Evolutionary conservation across 1,140 invertebrate genomes (phyloP), one percentile per base, ranked within the genome.

Genomic region (Drosophila kanapiae): DNA sequence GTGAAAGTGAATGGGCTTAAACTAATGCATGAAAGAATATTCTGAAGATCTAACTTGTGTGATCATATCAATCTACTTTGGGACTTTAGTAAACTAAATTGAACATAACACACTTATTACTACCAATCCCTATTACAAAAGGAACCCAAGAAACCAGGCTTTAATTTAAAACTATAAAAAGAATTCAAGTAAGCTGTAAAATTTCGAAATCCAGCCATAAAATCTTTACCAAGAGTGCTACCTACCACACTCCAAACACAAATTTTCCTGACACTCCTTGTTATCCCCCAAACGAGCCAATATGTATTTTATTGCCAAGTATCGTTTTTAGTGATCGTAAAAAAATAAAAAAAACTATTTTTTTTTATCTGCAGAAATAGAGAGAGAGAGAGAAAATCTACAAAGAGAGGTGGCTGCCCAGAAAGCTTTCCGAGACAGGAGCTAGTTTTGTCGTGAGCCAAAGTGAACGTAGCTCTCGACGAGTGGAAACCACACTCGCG

Each of bases 381-480:
- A 38, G 35, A 37, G 53, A 58, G 40, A 42, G 40, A 31, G 47
- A 60, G 29, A 11, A 31, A 38, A 56, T 2, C 38, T 8, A 14
- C 6, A 40, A 14, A 42, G 56, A 53, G 59, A 29, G 31, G 16
- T 31, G 53, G 38, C 16, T 33, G n/a, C 27, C 18, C 40, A 45
- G 42, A 68, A 59, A 74, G 70, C 70, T 74, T 74, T 59, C 42
- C 48, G 48, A 49, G 53, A 47, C 67, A 87, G 82, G 82, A 85
- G 82, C 82, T 70, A 82, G 78, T 82, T 82, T 86, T 65, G 37
- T 53, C 14, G 53, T 48, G 58, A 63, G 64, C 62, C 84, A 80
- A 83, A 84, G 84, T 87, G 84, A 88, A 88, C 74, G 69, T 53
- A 47, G 67, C 67, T 79, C 64, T 75, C 49, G 42, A 23, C 76